Base-by-base conservation (phyloP, 2,888 invertebrate genomes). In the Plagodis pulveraria region DNA sequence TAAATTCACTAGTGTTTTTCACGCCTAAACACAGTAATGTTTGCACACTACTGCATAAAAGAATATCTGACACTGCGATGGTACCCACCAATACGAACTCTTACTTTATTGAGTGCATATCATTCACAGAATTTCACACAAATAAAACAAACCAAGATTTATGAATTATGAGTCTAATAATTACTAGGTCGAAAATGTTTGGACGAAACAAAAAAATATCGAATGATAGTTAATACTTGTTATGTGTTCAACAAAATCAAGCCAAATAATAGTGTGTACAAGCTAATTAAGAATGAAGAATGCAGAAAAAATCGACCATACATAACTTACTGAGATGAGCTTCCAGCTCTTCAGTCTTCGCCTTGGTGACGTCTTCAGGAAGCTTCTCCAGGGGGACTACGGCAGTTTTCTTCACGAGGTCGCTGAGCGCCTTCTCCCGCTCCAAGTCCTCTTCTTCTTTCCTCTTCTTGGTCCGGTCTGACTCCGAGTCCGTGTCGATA, bases 371-470 rank as follows among this genome's bases (percentile, higher is more conserved):
- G 67, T 86, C 84, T 0, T 91, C 90, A 6, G 89, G 89, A 56
- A 90, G 73, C 70, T 87, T 91, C 72, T 85, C 81, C 0, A 92
- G 77, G 52, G 91, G 91, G 22, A 92, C 91, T 0, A 91, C 87
- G 0, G 87, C 89, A 0, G 89, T 90, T 73, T 87, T 88, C 66
- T 69, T 80, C 53, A 87, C 77, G 7, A 90, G 78, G 46, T 87
- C 89, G 12, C 65, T 66, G 36, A 90, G 70, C 0, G 88, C 83
- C 32, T 73, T 73, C 66, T 78, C 56, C 5, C 69, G 89, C 45
- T 89, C 90, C 10, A 78, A 83, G 0, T 72, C 55, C 40, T 54
- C 75, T 47, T 87, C 82, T 6, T 87, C 87, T 12, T 84, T 93
- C 63, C 66, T 66, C 50, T 77, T 71, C 63, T 71, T 74, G 38